phyloP scores from a whole-genome alignment of 2,888 invertebrate species.

The Coelopa pilipes region DNA sequence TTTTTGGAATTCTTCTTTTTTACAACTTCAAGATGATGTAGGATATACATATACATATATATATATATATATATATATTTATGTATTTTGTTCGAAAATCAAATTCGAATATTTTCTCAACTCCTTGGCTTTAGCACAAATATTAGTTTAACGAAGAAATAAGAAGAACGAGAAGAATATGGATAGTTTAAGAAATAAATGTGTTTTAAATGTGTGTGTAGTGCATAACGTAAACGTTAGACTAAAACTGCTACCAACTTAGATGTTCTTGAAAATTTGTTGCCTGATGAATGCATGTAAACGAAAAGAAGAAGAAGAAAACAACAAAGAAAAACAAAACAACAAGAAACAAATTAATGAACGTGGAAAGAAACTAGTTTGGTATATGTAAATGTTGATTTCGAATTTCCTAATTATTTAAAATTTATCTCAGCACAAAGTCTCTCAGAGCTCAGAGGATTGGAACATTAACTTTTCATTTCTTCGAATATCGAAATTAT shows the following conservation, averaged over 20 bases:
- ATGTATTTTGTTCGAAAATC: background rate
- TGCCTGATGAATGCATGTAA: conserved; percentile 38
- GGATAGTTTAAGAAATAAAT: conserved; percentile 24
- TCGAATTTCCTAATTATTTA: too few relatives aligned
- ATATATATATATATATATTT: background rate
- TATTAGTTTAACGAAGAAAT: conserved; percentile 27
- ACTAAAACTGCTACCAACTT: conserved; percentile 9
- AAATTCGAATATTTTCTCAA: conserved; percentile 16
- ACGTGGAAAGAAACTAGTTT: too few relatives aligned
- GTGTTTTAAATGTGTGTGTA: conserved; percentile 35
- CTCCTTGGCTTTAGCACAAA: conserved; percentile 33
- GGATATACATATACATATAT: too few relatives aligned
- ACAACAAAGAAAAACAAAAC: too few relatives aligned
- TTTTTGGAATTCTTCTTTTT: background rate
- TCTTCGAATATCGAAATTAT: too few relatives aligned
- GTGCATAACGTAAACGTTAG: conserved; percentile 19
- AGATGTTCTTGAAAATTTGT: conserved; percentile 19
- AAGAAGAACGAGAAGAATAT: background rate
- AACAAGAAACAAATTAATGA: too few relatives aligned
- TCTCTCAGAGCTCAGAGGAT: too few relatives aligned
- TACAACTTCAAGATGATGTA: background rate
- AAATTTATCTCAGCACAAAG: too few relatives aligned
- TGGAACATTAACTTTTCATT: too few relatives aligned
- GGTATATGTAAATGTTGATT: too few relatives aligned
- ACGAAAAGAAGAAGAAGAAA: conserved; percentile 1